A percentile compares a stretch with the other conserved stretches of the same genome.
Conservation (phyloP, 1,140 invertebrate species). For the Drosophila virilis region DNA sequence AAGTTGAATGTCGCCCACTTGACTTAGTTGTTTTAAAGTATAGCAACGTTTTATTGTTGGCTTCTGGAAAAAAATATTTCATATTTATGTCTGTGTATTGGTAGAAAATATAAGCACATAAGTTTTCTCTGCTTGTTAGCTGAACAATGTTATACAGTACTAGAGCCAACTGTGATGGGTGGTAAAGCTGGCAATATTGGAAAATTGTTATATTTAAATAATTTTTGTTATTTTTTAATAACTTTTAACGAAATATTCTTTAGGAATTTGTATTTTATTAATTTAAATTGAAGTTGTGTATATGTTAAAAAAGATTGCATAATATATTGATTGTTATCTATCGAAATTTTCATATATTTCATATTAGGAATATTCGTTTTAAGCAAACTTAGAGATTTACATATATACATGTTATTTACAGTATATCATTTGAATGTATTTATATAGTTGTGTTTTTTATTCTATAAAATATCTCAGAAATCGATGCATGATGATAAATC, state of each 20-base stretch:
- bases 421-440: not conserved
- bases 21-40: slow-evolving; percentile 57
- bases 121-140: not conserved
- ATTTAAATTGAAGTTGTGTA: not conserved
- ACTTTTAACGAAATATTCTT: not conserved
- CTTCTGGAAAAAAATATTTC: slow-evolving; percentile 29
- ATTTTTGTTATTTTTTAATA: not conserved
- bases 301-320: no score
- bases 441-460: no score
- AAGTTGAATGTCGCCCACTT: slow-evolving; percentile 30
- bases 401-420: no score
- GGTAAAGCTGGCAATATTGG: not conserved
- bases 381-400: no score
- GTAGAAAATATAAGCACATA: not conserved
- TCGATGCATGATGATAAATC: no score
- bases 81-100: slow-evolving; percentile 21
- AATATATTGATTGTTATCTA: no score
- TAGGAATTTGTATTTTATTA: not conserved
- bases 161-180: not conserved
- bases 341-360: no score
- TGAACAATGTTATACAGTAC: not conserved
- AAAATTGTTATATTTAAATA: not conserved
- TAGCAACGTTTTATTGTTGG: slow-evolving; percentile 48
- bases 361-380: no score
- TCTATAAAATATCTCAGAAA: no score